Conservation (phyloP, 2,113 vertebrate genomes). For the Scartelaos histophorus region DNA sequence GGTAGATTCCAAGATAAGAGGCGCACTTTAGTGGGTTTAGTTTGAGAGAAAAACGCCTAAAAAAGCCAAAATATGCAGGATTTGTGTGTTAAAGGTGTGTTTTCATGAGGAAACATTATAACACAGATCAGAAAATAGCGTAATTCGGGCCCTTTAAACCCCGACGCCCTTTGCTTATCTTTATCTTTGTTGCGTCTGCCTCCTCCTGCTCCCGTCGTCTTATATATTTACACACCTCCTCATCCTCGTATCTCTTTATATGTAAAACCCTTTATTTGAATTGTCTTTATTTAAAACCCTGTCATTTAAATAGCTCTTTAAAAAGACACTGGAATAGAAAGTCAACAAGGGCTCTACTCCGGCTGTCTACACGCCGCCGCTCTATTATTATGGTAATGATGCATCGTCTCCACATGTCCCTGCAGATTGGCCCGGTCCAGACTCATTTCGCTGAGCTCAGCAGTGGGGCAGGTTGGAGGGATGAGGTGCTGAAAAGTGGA, state of each 20-base stretch:
- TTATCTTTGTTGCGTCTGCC: conserved; percentile 19
- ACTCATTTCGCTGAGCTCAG: conserved; percentile 69
- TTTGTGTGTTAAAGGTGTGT: no score
- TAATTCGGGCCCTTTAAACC: conserved; percentile 10
- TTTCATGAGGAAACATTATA: no score
- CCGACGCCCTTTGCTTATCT: conserved; percentile 65
- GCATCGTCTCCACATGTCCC: conserved; percentile 72
- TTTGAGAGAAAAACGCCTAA: no score
- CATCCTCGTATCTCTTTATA: conserved; percentile 67
- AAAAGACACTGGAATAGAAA: conserved; percentile 58
- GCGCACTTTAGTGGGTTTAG: no score
- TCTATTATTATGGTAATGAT: conserved; percentile 84
- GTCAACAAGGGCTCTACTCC: conserved; percentile 20
- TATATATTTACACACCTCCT: conserved; percentile 66
- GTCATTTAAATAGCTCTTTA: conserved; percentile 69
- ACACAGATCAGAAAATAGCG: no score
- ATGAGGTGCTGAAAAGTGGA: conserved; percentile 60
- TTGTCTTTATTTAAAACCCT: conserved; percentile 64
- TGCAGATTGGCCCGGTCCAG: conserved; percentile 37
- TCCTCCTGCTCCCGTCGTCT: conserved; percentile 42
- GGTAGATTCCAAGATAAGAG: no score
- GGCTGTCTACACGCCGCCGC: conserved; percentile 72
- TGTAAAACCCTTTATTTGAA: conserved; percentile 69
- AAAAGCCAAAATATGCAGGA: no score
- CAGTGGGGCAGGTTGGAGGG: conserved; percentile 53